Evolutionary conservation across 2,113 vertebrate species (phyloP).

Genomic region (Emberiza fucata): DNA sequence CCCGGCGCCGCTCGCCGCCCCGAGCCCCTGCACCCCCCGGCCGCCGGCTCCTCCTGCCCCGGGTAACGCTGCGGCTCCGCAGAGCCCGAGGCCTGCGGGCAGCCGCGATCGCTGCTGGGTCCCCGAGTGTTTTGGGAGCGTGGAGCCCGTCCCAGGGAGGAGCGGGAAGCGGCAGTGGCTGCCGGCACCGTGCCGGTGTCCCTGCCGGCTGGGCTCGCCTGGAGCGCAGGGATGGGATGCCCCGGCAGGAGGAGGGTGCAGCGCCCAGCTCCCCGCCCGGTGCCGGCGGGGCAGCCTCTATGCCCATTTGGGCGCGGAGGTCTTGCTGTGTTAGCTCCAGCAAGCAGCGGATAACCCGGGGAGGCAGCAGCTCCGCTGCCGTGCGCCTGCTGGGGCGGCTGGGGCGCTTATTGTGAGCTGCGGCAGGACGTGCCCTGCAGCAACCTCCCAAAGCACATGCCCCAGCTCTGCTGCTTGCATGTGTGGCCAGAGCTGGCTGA

Average conservation of each 20-base stretch:
- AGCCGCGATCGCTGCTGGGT: too few relatives aligned
- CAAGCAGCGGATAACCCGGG: rapidly evolving
- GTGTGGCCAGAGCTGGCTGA: neutral
- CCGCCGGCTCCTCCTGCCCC: neutral
- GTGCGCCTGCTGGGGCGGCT: neutral
- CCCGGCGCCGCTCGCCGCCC: neutral
- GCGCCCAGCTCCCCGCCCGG: neutral
- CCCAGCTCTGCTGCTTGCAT: neutral
- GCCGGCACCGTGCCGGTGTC: neutral
- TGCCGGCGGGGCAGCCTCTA: neutral
- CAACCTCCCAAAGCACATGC: neutral
- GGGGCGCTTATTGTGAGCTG: neutral
- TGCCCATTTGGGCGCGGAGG: rapidly evolving
- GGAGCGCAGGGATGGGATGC: neutral
- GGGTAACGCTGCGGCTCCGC: neutral
- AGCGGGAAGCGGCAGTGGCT: neutral
- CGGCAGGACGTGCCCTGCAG: neutral
- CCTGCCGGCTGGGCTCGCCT: rapidly evolving
- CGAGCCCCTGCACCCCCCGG: neutral
- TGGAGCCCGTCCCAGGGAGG: neutral
- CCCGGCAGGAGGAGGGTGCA: neutral
- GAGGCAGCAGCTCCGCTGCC: neutral
- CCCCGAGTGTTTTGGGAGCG: neutral
- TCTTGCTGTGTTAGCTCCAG: rapidly evolving
- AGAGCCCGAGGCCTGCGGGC: neutral